Percentiles rank a stretch among this genome's conserved stretches.
Conservation (phyloP, 2,888 invertebrate genomes). For the Mechanitis mazaeus region DNA sequence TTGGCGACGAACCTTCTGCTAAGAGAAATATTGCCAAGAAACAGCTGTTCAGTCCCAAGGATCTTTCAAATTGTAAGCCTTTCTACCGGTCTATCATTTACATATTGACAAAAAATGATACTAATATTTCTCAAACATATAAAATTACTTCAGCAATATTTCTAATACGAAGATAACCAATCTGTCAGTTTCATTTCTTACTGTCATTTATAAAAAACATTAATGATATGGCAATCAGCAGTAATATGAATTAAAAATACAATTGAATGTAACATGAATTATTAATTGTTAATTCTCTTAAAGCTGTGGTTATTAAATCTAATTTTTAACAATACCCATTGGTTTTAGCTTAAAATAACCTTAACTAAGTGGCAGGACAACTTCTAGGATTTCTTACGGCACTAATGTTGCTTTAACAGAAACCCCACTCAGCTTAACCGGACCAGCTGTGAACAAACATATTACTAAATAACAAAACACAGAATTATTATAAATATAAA, state of each 20-base stretch:
- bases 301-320: constrained; percentile 4
- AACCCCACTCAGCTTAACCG: constrained; percentile 32
- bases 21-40: background rate
- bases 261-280: background rate
- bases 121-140: background rate
- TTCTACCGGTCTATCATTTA: background rate
- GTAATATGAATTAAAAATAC: background rate
- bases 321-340: constrained; percentile 25
- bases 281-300: constrained; percentile 1
- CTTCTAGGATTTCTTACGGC: constrained; percentile 29
- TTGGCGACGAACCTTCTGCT: background rate
- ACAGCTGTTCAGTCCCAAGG: constrained; percentile 3
- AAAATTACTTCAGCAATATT: too few relatives aligned
- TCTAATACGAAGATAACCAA: constrained; percentile 2
- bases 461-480: constrained; percentile 8
- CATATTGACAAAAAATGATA: background rate
- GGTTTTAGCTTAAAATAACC: constrained; percentile 26
- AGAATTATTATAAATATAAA: too few relatives aligned
- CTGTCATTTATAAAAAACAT: background rate
- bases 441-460: constrained; percentile 35
- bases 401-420: constrained; percentile 29
- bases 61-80: background rate
- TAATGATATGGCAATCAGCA: constrained; percentile 4
- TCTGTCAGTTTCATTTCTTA: background rate
- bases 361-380: constrained; percentile 19